Evolutionary conservation across 2,113 vertebrate species (phyloP), one percentile per base, ranked within the genome.

Genomic region (Ceyx cyanopectus): DNA sequence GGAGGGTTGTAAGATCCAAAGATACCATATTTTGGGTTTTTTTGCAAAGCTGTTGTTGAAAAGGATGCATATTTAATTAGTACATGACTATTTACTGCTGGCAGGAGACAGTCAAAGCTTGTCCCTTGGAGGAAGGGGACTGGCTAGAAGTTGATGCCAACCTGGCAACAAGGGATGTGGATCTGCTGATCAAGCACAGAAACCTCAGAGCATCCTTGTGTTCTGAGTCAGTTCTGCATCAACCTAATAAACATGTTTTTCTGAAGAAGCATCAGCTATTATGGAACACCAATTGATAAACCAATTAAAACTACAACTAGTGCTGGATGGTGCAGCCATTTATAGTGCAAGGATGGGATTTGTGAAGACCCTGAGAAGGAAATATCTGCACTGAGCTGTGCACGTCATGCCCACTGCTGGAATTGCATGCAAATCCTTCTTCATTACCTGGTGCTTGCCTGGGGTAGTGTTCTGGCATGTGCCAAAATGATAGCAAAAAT

Each of bases 131-230:
- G 75, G 85, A 96, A 81, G n/a, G n/a, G 73, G 79, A 87, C 91
- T 0, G 75, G 85, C 77, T 77, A 89, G 84, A 91, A 88, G 67
- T 91, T 92, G 87, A 67, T 89, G 92, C 92, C 89, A 73, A 14
- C 74, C 75, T 92, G 91, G 79, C 81, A 92, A 50, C 56, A 46
- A 74, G 72, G 89, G 60, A 91, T 91, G 95, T 95, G 68, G 92
- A 92, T 93, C 70, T 96, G 92, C 93, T 94, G 95, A 91, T 92
- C 27, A 80, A 85, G 93, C 90, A 90, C 20, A 48, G 77, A 93
- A 94, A 79, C 74, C 89, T 93, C 81, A 92, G 85, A 94, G 75
- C 81, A 85, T 91, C 75, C 60, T 91, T 93, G 23, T 74, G 63
- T 63, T 82, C 89, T 92, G 79, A 95, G 70, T 95, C 92, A 94